Evolutionary conservation across 2,113 vertebrate genomes (phyloP).

Genomic region (Chascanopsetta lugubris): DNA sequence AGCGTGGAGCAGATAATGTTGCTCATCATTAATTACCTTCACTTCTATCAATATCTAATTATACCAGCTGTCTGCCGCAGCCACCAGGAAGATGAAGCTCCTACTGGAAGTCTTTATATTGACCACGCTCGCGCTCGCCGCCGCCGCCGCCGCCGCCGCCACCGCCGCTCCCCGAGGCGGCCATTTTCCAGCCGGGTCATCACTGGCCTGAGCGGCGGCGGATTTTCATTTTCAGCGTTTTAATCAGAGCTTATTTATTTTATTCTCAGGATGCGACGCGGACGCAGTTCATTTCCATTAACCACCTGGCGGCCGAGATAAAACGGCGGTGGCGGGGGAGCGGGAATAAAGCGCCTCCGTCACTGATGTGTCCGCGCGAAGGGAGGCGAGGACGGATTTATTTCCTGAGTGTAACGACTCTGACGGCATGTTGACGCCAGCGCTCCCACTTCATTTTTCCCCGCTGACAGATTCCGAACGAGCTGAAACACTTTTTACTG

Average conservation of each 20-base stretch:
- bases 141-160: conserved; percentile 12
- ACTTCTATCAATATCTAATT: conserved; percentile 83
- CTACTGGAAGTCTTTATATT: conserved; percentile 61
- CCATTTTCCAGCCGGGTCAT: conserved; percentile 44
- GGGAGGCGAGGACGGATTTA: neutral
- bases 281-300: conserved; percentile 70
- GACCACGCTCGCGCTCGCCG: conserved; percentile 48
- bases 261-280: conserved; percentile 43
- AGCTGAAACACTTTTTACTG: no score
- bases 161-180: conserved; percentile 30
- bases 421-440: neutral
- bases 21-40: conserved; percentile 79
- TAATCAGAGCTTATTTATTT: conserved; percentile 65
- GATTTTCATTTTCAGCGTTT: conserved; percentile 55
- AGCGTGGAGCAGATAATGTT: conserved; percentile 66
- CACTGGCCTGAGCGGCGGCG: conserved; percentile 26
- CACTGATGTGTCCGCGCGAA: neutral
- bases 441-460: no score
- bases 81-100: conserved; percentile 63
- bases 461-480: neutral
- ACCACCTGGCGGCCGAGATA: conserved; percentile 58
- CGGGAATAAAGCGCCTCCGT: conserved; percentile 3
- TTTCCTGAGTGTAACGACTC: neutral
- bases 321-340: conserved; percentile 32
- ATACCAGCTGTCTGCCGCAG: conserved; percentile 71